A percentile compares a stretch with the other conserved stretches of the same genome.
Conservation (phyloP, 2,888 invertebrate genomes). For the Dryadula phaetusa region DNA sequence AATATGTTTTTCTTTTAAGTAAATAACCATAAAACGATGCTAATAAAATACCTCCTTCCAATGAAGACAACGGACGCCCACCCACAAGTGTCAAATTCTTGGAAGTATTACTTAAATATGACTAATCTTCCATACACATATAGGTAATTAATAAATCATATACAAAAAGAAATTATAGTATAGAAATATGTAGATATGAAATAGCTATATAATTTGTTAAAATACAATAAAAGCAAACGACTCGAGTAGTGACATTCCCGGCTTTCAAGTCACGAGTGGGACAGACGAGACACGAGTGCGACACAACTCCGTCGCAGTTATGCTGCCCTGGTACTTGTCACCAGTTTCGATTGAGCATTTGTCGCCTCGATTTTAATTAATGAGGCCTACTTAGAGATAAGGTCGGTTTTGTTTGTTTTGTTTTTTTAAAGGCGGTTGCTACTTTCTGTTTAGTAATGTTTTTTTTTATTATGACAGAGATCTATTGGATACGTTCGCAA, state of each 20-base stretch:
- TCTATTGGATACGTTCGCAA: background rate
- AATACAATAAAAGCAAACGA: slow-evolving; percentile 33
- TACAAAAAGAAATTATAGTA: too few species aligned
- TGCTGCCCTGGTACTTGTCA: slow-evolving; percentile 79
- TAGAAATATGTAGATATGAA: background rate
- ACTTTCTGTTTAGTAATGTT: background rate
- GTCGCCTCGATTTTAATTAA: slow-evolving; percentile 55
- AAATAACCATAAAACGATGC: slow-evolving; percentile 55
- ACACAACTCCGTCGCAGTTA: slow-evolving; percentile 57
- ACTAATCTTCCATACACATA: slow-evolving; percentile 50
- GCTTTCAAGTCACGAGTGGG: slow-evolving; percentile 47
- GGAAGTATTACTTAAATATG: slow-evolving; percentile 59
- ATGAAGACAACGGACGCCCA: slow-evolving; percentile 70
- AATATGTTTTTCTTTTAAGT: slow-evolving; percentile 41
- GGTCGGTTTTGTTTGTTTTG: background rate
- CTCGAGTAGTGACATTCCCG: slow-evolving; percentile 49
- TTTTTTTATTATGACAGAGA: background rate
- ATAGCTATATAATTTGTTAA: too few species aligned
- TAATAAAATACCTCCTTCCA: slow-evolving; percentile 80
- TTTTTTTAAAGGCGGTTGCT: background rate
- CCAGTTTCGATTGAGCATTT: slow-evolving; percentile 76
- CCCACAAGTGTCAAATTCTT: slow-evolving; percentile 66
- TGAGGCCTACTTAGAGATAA: slow-evolving; percentile 28
- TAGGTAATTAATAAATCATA: too few species aligned
- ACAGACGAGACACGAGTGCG: slow-evolving; percentile 52